Evolutionary conservation across 2,888 invertebrate genomes (phyloP), one percentile per base, ranked within the genome.

Genomic region (Cephus spinipes): DNA sequence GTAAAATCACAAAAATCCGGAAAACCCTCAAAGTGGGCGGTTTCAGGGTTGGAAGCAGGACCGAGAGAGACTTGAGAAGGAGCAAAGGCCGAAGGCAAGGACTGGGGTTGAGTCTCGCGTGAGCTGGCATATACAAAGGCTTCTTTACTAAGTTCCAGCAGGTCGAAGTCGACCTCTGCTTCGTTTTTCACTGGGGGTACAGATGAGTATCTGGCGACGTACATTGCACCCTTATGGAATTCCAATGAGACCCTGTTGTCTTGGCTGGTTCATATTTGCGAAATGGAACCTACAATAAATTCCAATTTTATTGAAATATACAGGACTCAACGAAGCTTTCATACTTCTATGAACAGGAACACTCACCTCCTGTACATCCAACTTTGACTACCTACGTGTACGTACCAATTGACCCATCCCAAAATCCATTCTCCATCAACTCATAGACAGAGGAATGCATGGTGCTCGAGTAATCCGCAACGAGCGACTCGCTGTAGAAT

Each of bases 261-360:
- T 34, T 40, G 69, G 68, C 23, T 69, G 73, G 73, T 77, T 81
- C 77, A 74, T 33, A 34, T 73, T 77, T 76, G 74, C 69, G 81
- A 77, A 78, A 79, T 69, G 55, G 74, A 32, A 76, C 75, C 74
- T 79, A 77, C 79, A 80, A 84, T 85, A 83, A 83, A 87, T 86
- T 87, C 81, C 82, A 86, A 87, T 87, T 87, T 87, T 82, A 85
- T 85, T 82, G 83, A 87, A 87, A 87, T 84, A 86, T 87, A 85
- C 85, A 79, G 80, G 74, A 69, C 31, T 30, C 77, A 77, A 31
- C 68, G 77, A 75, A 69, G 79, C 36, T 36, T 36, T 36, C 79
- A 79, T 82, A 76, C 82, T 81, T 81, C 79, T 82, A 77, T 83
- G 2, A 15, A 40, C 40, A 40, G 40, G 2, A 40, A 15, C 40